Percentiles rank a stretch among this genome's conserved stretches.
Conservation (phyloP, 2,113 vertebrate species). For the Sinocyclocheilus grahami region DNA sequence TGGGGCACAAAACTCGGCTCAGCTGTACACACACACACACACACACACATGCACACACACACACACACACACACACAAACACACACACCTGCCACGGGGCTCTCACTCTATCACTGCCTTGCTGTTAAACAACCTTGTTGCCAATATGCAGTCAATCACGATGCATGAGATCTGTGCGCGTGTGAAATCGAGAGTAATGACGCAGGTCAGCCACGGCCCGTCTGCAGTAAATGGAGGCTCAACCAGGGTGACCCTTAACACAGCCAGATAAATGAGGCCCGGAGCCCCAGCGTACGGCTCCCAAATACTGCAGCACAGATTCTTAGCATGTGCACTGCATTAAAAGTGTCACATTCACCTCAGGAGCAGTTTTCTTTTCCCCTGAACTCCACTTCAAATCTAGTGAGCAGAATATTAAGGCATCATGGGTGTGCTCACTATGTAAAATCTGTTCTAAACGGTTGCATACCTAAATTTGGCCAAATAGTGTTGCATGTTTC, state of each 20-base stretch:
- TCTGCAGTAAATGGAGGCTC: slow-evolving; percentile 50
- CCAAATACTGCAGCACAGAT: neutral
- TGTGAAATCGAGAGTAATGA: slow-evolving; percentile 53
- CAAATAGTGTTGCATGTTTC: neutral
- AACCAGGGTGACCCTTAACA: slow-evolving; percentile 49
- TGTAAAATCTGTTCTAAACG: neutral
- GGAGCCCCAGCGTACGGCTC: neutral
- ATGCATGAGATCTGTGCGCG: slow-evolving; percentile 37
- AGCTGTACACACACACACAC: neutral
- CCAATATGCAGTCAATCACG: slow-evolving; percentile 55
- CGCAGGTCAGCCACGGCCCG: slow-evolving; percentile 11
- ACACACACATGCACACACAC: no score
- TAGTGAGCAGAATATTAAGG: neutral
- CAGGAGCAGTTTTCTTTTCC: neutral
- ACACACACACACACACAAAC: neutral
- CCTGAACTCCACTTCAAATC: neutral
- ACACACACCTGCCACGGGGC: slow-evolving; percentile 6
- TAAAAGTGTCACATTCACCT: neutral
- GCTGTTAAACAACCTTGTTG: slow-evolving; percentile 52
- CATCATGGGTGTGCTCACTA: neutral
- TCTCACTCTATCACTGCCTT: slow-evolving; percentile 41
- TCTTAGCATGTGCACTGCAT: slow-evolving; percentile 2
- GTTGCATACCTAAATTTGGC: neutral
- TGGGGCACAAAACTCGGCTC: neutral
- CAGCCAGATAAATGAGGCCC: slow-evolving; percentile 48